Base-by-base conservation (phyloP, 2,888 invertebrate species). In the Callyntrura sp. region DNA sequence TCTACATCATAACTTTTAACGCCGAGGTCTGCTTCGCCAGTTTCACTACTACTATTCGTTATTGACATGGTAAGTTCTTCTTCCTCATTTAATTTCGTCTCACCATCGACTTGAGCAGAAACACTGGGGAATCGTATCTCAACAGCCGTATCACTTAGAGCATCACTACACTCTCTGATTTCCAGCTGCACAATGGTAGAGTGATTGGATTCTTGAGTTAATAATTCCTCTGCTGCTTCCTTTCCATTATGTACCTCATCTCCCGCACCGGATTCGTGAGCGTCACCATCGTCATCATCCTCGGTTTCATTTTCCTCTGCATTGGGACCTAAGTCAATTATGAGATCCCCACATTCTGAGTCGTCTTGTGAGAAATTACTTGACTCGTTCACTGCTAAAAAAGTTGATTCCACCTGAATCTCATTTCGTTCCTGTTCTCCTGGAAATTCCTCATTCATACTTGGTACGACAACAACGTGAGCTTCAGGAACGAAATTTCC, bases 311-410 rank as follows among this genome's bases (percentile, higher is more conserved):
- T 62, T 60, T 79, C 68, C 60, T 73, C 84, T 48, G 65, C 88
- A 12, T 68, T 55, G 45, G 81, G 85, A 65, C 76, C 85, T 70
- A 90, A 90, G 81, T 90, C 90, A 85, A 90, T 90, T 85, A 90
- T 28, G 51, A 90, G 90, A 62, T 85, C 85, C 35, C 90, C 90
- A 17, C 81, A 85, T 76, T 90, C 90, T 23, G 90, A 90, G 45
- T 90, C 90, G 68, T 85, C 85, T 20, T 85, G 90, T 51, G 85
- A 85, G 85, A 90, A 62, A 82, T 85, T 85, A 51, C 85, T 90
- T 23, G 81, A 35, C 48, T 90, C 89, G 55, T 81, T 85, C 60
- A 78, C 84, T 28, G 88, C 60, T 25, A 79, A 28, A 25, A 83
- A 83, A 62, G 62, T 28, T 57, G 81, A 57, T 48, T 88, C 65